Percentiles rank a stretch among this genome's conserved stretches.
phyloP scores from a whole-genome alignment of 2,797 vertebrate genomes.

The Syndactyla subalaris region DNA sequence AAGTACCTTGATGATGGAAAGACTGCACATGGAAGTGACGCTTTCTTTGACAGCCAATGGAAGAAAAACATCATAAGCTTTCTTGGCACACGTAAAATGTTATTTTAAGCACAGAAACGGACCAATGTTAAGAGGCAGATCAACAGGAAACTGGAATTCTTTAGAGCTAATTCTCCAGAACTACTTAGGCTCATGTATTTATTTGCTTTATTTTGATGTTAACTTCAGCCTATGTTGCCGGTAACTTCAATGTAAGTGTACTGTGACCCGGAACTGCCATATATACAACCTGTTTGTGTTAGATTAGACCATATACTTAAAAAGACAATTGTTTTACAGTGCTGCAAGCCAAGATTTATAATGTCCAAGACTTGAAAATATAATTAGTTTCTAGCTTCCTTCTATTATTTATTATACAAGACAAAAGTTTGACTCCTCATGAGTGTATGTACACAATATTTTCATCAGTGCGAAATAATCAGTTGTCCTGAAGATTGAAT shows the following conservation, averaged over 20 bases:
- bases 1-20: background rate
- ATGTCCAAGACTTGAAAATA: background rate
- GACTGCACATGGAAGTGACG: background rate
- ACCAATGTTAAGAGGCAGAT: background rate
- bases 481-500: background rate
- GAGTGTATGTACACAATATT: background rate
- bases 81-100: background rate
- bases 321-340: background rate
- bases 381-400: background rate
- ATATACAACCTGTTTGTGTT: background rate
- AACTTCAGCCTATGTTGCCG: background rate
- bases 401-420: background rate
- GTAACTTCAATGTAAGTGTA: background rate
- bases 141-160: slow-evolving; percentile 5
- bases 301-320: background rate
- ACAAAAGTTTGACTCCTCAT: background rate
- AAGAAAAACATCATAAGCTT: background rate
- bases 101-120: background rate
- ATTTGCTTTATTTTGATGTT: slow-evolving; percentile 20
- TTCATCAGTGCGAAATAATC: background rate
- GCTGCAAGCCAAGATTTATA: background rate
- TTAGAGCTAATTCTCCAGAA: background rate
- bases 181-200: background rate
- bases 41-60: background rate
- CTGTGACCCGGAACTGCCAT: background rate